These are phyloP conservation scores for Xanthorhoe spadicearia DNA, from an alignment of 2,888 invertebrate species.

Conservation along the genomic window DNA sequence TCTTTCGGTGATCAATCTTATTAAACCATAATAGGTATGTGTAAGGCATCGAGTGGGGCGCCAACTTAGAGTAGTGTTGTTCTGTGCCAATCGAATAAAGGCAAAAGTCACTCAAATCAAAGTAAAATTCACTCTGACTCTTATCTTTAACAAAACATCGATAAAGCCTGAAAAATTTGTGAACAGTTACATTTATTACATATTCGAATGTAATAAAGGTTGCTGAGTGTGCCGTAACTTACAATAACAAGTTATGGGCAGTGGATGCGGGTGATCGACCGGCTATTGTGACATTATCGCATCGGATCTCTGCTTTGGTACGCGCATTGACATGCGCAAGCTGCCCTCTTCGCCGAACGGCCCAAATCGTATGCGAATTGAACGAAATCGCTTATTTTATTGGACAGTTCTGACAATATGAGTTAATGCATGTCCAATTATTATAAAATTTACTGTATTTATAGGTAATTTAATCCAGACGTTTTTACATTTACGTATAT, in stretches of 20 bases:
- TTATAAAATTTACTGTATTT: not conserved
- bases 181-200: conserved; percentile 23
- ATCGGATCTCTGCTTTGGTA: conserved; percentile 79
- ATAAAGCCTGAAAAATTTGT: conserved; percentile 14
- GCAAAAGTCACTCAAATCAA: too few species aligned
- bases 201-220: conserved; percentile 15
- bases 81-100: too few species aligned
- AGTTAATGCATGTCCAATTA: not conserved
- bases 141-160: not conserved
- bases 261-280: conserved; percentile 73
- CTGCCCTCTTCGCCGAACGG: conserved; percentile 70
- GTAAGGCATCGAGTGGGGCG: too few species aligned
- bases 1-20: too few species aligned
- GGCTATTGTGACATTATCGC: conserved; percentile 75
- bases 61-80: too few species aligned
- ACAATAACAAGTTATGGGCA: conserved; percentile 42
- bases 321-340: conserved; percentile 73
- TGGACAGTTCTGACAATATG: conserved; percentile 3
- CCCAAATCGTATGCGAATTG: conserved; percentile 74
- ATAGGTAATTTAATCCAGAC: too few species aligned
- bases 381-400: conserved; percentile 58
- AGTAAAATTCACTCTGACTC: too few species aligned
- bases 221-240: conserved; percentile 33
- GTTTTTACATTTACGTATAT: too few species aligned
- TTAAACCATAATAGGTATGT: too few species aligned